Base-by-base conservation (phyloP, 2,888 invertebrate species). In the Cremastobaeus sp. region DNA sequence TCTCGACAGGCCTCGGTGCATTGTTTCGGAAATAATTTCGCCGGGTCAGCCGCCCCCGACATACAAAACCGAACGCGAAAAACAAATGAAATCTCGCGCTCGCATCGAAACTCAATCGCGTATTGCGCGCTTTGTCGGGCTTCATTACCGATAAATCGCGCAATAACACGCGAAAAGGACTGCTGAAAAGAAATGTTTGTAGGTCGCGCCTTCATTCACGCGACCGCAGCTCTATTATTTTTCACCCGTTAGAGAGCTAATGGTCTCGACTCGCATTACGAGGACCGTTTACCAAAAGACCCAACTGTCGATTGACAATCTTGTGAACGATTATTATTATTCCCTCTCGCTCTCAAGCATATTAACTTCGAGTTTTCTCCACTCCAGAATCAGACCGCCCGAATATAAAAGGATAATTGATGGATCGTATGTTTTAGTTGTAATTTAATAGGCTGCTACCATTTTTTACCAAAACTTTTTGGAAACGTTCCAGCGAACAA, bases 21-120 rank as follows among this genome's bases (percentile, higher is more conserved):
- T 73, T 73, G 72, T 73, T 66, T 55, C 39, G 71, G 12, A 43
- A 71, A 71, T 71, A 71, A 71, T 65, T 65, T 65, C 5, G 59
- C 59, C 59, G 37, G 65, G 71, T 57, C 52, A 64, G 57, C 57
- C 39, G 45, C 37, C 25, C 21, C 32, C 11, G 30, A 34, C 54
- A 39, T 15, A 62, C 69, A 70, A 70, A 70, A 70, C 60, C 60
- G 28, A 15, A 28, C 21, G 20, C 57, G 50, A 64, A 64, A 64
- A 70, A 70, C 70, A 64, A 70, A 70, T 54, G 48, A 70, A 70
- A 55, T 37, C 41, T 18, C 48, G 52, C 39, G 18, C 25, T 47
- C 54, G 14, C 47, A 6, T 48, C 52, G 20, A 60, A 60, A 60
- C 60, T 54, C 54, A 52, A 60, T 48, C 34, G 14, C 52, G 32